These are phyloP conservation scores for Furcifer pardalis DNA, from an alignment of 2,797 vertebrate species.

Conservation along the genomic window DNA sequence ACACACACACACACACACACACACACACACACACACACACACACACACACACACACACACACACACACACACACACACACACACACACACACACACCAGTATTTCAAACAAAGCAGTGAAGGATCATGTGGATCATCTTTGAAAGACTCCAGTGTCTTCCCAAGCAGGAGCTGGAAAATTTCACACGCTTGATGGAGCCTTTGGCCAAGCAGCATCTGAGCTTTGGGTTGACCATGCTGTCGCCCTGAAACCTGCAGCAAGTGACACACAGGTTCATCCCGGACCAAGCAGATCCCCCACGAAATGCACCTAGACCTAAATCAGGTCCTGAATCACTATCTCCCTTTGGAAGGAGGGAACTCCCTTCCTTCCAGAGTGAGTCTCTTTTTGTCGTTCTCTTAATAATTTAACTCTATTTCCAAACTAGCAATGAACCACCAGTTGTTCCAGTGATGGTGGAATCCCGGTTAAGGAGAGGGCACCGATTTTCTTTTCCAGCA, in stretches of 20 bases:
- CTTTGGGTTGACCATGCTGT: no score
- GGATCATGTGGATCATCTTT: no score
- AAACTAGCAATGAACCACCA: no score
- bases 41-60: neutral
- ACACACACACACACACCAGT: neutral
- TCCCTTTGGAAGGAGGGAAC: neutral
- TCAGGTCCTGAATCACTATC: neutral
- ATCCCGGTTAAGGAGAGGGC: no score
- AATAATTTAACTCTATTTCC: no score
- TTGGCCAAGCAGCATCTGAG: neutral
- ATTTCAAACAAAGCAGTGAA: neutral
- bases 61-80: neutral
- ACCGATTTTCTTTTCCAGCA: no score
- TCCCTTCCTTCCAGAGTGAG: neutral
- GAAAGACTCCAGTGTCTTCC: neutral
- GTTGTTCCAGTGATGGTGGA: no score
- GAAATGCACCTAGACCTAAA: no score
- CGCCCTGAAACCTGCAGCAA: no score
- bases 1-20: neutral
- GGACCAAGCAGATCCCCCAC: neutral
- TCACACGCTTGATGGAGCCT: neutral
- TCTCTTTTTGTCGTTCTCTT: neutral
- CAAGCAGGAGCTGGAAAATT: neutral
- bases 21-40: neutral
- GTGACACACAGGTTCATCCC: no score